Evolutionary conservation across 2,113 vertebrate species (phyloP), one percentile per base, ranked within the genome.

Genomic region (Stegastes partitus): DNA sequence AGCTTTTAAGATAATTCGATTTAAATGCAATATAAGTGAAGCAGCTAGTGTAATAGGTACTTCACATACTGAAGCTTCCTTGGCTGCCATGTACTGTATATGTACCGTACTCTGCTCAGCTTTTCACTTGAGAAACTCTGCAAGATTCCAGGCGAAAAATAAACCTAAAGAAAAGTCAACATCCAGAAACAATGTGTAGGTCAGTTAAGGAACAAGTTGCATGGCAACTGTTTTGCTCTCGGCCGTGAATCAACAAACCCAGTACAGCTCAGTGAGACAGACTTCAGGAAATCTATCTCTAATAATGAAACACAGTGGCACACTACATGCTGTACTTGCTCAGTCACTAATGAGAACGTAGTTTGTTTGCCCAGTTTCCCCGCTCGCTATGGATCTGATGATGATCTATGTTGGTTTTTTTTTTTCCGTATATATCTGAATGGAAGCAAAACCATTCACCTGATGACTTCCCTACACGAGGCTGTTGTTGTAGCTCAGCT

Each of bases 1-100:
- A 64, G 65, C 79, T 78, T 86, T 83, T 67, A 78, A 59, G 49
- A 69, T 42, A 70, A 69, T 81, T 81, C 26, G n/a, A 68, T 59
- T 74, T 44, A 80, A 82, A 84, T 72, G 51, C 68, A 78, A 51
- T 54, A 44, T 31, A 61, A 84, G 69, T 19, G 25, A 80, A 51
- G 61, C n/a, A 68, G 51, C 18, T 26, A 12, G 45, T 67, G 47
- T 49, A 66, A n/a, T 4, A 19, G 54, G 18, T 76, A 28, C 37
- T 21, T 64, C 7, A 26, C 11, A 63, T 19, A 47, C 1, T 47
- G 15, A 77, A 18, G 53, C 53, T 0, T 54, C n/a, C 37, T 44
- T 44, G 19, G 10, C 19, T 61, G 64, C 11, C 19, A 39, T 57
- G 19, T 0, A 42, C 39, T 15, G 14, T 42, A 42, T 12, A 10